Evolutionary conservation across 2,888 invertebrate species (phyloP).

Genomic region (Lobophora halterata): DNA sequence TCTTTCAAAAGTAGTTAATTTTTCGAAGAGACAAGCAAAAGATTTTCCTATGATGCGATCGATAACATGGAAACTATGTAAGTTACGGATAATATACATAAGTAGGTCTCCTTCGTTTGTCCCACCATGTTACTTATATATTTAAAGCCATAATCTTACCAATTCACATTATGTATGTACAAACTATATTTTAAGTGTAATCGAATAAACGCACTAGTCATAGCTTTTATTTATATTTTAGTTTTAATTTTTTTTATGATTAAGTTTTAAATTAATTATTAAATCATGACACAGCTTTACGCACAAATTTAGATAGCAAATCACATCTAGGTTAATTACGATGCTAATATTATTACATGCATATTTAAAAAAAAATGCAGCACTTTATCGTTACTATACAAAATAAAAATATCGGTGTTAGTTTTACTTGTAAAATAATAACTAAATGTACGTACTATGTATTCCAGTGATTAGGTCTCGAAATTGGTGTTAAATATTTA

Average conservation of each 20-base stretch:
- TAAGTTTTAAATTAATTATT: conserved; percentile 23
- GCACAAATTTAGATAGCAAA: conserved; percentile 24
- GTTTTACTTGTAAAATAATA: conserved; percentile 13
- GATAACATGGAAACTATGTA: no score
- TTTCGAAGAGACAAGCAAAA: no score
- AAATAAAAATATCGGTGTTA: conserved; percentile 31
- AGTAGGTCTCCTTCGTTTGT: no score
- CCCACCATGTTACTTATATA: conserved; percentile 3
- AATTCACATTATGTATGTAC: conserved; percentile 41
- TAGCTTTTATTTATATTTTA: conserved; percentile 38
- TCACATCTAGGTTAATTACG: conserved; percentile 8
- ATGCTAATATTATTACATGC: conserved; percentile 8
- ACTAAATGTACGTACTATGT: conserved; percentile 7
- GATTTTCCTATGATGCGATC: no score
- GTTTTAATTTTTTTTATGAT: conserved; percentile 27
- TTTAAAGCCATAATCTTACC: conserved; percentile 25
- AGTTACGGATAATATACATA: no score
- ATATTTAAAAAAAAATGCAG: no score
- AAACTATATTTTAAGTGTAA: conserved; percentile 41
- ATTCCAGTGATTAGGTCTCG: conserved; percentile 19
- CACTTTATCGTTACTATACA: conserved; percentile 13
- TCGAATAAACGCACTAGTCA: conserved; percentile 46
- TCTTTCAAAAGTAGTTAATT: no score
- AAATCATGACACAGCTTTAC: conserved; percentile 29
- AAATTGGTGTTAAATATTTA: conserved; percentile 15